Evolutionary conservation across 2,888 invertebrate genomes (phyloP).

Genomic region (Oegoconia quadripuncta): DNA sequence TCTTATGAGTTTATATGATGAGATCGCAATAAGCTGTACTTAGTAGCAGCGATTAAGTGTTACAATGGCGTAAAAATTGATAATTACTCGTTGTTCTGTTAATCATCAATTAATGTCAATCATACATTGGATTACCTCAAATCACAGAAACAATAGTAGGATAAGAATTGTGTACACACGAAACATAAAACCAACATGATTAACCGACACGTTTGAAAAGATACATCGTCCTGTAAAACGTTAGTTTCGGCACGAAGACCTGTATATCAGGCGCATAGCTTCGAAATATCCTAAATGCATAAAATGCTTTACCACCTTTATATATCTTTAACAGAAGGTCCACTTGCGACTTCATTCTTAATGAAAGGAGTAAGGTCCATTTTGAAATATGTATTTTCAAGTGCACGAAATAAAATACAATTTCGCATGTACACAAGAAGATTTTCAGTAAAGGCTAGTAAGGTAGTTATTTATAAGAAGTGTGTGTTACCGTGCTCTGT

Average conservation of each 20-base stretch:
- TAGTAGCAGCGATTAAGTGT: constrained; percentile 13
- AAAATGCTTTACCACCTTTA: constrained; percentile 34
- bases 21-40: neutral
- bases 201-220: constrained; percentile 62
- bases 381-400: constrained; percentile 47
- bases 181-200: constrained; percentile 44
- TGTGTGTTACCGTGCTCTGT: constrained; percentile 62
- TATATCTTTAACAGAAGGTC: constrained; percentile 31
- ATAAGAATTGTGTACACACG: constrained; percentile 33
- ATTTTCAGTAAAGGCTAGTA: constrained; percentile 14
- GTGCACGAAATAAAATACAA: constrained; percentile 40
- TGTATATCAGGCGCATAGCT: constrained; percentile 56
- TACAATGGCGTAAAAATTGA: constrained; percentile 3
- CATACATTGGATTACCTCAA: constrained; percentile 4
- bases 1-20: neutral
- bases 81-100: constrained; percentile 1
- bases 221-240: constrained; percentile 67
- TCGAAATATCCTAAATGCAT: constrained; percentile 43
- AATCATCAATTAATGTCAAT: constrained; percentile 28
- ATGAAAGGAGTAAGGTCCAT: constrained; percentile 18
- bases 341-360: constrained; percentile 25
- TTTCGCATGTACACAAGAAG: constrained; percentile 30
- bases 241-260: constrained; percentile 73
- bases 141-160: constrained; percentile 23
- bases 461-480: constrained; percentile 46